These are phyloP conservation scores for Auanema sp. DNA, from an alignment of 2,888 invertebrate species.

Conservation along the genomic window DNA sequence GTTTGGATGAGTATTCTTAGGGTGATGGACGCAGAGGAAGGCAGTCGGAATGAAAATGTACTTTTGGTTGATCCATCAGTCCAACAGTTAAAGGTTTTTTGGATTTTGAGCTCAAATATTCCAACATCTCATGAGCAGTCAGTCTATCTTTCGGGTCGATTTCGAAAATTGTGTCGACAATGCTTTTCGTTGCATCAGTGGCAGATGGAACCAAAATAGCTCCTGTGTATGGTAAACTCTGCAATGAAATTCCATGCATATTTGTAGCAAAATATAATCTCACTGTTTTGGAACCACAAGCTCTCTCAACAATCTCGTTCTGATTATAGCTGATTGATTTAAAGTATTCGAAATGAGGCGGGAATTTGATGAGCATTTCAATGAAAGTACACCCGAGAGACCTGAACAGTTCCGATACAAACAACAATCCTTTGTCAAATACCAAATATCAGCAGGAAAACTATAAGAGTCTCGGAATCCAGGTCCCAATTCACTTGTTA, in stretches of 20 bases:
- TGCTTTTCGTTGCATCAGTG: slow-evolving; percentile 34
- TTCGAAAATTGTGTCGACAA: slow-evolving; percentile 42
- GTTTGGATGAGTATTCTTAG: too few relatives aligned
- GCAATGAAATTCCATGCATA: neutral
- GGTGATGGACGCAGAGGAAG: too few relatives aligned
- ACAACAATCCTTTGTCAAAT: neutral
- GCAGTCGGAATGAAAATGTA: too few relatives aligned
- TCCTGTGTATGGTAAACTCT: slow-evolving; percentile 43
- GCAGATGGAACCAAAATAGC: slow-evolving; percentile 42
- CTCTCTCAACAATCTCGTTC: slow-evolving; percentile 36
- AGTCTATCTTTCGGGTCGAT: slow-evolving; percentile 30
- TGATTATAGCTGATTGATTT: slow-evolving; percentile 37
- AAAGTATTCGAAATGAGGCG: slow-evolving; percentile 51
- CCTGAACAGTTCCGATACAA: slow-evolving; percentile 14
- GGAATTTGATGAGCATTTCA: slow-evolving; percentile 44
- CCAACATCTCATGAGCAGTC: slow-evolving; percentile 22
- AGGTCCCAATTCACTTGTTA: slow-evolving; percentile 40
- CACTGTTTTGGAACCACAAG: slow-evolving; percentile 16
- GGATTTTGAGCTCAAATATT: neutral
- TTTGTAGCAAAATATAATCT: neutral
- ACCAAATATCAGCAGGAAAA: slow-evolving; percentile 49
- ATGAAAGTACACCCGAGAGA: slow-evolving; percentile 50
- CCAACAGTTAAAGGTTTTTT: neutral
- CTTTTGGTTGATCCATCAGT: neutral
- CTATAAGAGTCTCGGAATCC: slow-evolving; percentile 45